phyloP scores from a whole-genome alignment of 2,797 vertebrate species.

The Clarias pachynema region DNA sequence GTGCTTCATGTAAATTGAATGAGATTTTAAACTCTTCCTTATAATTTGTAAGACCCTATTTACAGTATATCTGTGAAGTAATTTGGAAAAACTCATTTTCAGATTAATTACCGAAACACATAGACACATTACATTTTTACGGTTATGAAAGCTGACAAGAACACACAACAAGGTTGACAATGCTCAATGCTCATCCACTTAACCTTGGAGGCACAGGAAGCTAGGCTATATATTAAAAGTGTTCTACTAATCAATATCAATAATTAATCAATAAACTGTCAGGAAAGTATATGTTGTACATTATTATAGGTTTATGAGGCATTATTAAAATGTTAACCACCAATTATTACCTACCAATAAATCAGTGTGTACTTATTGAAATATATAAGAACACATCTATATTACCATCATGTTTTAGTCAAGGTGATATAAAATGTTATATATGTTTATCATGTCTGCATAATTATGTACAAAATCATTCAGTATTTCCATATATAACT shows the following conservation, averaged over 20 bases:
- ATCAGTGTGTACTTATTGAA: too few species aligned
- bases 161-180: not conserved
- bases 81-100: not conserved
- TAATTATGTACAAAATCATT: too few species aligned
- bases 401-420: not conserved
- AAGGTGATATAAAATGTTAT: not conserved
- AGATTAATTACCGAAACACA: not conserved
- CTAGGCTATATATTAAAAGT: not conserved
- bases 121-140: not conserved
- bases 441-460: too few species aligned
- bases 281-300: not conserved
- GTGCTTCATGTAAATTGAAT: not conserved
- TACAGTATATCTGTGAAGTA: not conserved
- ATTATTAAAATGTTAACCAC: not conserved
- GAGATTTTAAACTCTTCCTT: not conserved
- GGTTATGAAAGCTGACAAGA: not conserved
- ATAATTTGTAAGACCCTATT: not conserved
- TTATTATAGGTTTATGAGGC: not conserved
- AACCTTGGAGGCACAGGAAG: not conserved
- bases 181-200: not conserved
- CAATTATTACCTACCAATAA: not conserved
- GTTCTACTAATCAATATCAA: not conserved
- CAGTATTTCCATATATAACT: too few species aligned
- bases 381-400: not conserved
- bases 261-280: not conserved